phyloP scores from a whole-genome alignment of 92 coral and sea anemone genomes.

The Bergia puertoricense region DNA sequence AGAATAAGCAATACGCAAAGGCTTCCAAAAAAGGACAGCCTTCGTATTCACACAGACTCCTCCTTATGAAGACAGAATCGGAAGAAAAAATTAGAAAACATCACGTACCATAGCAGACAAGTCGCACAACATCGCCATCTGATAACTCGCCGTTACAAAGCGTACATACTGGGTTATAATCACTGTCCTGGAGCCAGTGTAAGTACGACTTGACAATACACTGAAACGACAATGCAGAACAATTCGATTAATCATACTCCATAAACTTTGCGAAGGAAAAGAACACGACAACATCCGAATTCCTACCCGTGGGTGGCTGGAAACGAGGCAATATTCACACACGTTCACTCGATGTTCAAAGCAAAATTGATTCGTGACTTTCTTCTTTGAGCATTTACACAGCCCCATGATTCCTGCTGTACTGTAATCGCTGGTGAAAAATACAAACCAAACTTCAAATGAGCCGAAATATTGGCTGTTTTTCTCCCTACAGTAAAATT shows the following conservation, averaged over 20 bases:
- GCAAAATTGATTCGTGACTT: conserved; percentile 98
- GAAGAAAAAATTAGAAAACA: not conserved
- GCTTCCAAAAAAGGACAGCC: not conserved
- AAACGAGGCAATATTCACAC: conserved; percentile 93
- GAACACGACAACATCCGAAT: conserved; percentile 1
- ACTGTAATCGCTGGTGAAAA: not conserved
- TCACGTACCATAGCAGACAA: conserved; percentile 92
- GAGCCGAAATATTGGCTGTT: not conserved
- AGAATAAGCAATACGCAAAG: not conserved
- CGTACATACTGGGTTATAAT: conserved; percentile 98
- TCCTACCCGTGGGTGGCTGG: conserved; percentile 88
- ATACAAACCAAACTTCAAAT: not conserved
- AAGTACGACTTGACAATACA: conserved; percentile 97
- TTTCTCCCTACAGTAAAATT: not conserved
- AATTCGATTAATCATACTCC: not conserved
- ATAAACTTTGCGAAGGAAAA: not conserved
- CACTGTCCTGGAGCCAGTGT: conserved; percentile 99
- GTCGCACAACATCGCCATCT: conserved; percentile 88
- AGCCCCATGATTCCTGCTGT: conserved; percentile 73
- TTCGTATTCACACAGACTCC: not conserved
- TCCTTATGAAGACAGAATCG: not conserved
- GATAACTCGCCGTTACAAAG: conserved; percentile 90
- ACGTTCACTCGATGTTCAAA: conserved; percentile 99
- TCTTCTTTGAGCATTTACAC: conserved; percentile 99
- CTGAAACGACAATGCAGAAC: conserved; percentile 41